Percentiles rank a stretch among this genome's conserved stretches.
phyloP scores from a whole-genome alignment of 2,797 vertebrate species.

The Hapalemur alaotrensis region DNA sequence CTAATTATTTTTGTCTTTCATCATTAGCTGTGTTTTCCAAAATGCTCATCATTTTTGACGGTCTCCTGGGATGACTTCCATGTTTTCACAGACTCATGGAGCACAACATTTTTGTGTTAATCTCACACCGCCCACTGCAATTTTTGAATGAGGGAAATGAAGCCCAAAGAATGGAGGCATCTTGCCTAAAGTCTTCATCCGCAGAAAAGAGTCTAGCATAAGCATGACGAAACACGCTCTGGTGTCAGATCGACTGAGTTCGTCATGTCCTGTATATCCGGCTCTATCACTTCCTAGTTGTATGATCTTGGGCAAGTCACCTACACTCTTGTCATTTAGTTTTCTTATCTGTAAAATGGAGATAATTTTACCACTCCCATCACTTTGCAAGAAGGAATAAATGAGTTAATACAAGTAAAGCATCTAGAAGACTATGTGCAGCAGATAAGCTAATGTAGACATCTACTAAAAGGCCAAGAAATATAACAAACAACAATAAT shows the following conservation, averaged over 20 bases:
- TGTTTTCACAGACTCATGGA: not conserved
- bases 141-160: not conserved
- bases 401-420: not conserved
- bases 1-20: slow-evolving; percentile 34
- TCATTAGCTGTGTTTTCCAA: slow-evolving; percentile 24
- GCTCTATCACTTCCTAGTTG: not conserved
- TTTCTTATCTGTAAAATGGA: not conserved
- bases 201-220: not conserved
- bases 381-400: not conserved
- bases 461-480: not conserved
- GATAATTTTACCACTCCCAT: not conserved
- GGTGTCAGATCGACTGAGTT: not conserved
- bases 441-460: not conserved
- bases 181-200: not conserved
- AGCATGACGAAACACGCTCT: not conserved
- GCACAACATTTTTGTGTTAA: not conserved
- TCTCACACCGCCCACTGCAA: not conserved
- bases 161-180: not conserved
- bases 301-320: not conserved
- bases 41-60: not conserved
- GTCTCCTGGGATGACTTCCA: not conserved
- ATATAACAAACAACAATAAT: not conserved
- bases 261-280: not conserved
- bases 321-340: not conserved
- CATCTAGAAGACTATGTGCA: not conserved